Conservation (phyloP, 2,888 invertebrate genomes). For the Drosophila merina region DNA sequence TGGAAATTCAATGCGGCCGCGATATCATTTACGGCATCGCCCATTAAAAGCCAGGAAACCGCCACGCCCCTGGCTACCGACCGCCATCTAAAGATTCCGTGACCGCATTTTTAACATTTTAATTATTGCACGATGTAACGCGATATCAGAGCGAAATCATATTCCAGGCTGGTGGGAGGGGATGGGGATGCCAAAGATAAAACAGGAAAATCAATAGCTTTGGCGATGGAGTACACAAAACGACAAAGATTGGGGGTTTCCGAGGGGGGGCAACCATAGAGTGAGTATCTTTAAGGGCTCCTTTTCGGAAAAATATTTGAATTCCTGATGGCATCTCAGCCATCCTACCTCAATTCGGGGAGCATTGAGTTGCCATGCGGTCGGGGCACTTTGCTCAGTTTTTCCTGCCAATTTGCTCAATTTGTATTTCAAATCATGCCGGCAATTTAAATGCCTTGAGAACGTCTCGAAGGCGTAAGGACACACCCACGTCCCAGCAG, state of each 20-base stretch:
- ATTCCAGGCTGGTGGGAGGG: slow-evolving; percentile 20
- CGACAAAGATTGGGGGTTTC: neutral
- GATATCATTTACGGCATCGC: slow-evolving; percentile 55
- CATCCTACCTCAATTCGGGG: slow-evolving; percentile 42
- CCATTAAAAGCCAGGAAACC: slow-evolving; percentile 39
- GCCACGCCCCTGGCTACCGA: slow-evolving; percentile 1
- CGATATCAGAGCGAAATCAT: slow-evolving; percentile 38
- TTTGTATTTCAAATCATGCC: slow-evolving; percentile 54
- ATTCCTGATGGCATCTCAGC: slow-evolving; percentile 12
- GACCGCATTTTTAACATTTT: slow-evolving; percentile 45
- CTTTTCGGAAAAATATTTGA: slow-evolving; percentile 12
- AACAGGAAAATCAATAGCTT: slow-evolving; percentile 38
- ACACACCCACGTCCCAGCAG: slow-evolving; percentile 7
- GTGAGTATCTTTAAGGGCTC: slow-evolving; percentile 15
- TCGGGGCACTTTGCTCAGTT: slow-evolving; percentile 42
- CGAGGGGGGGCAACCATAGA: neutral
- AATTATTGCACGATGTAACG: slow-evolving; percentile 43
- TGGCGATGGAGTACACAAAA: neutral
- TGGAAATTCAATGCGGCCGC: slow-evolving; percentile 59
- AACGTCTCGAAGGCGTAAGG: slow-evolving; percentile 19
- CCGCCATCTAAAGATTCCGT: slow-evolving; percentile 21
- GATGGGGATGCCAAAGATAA: slow-evolving; percentile 17
- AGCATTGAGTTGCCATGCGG: slow-evolving; percentile 28
- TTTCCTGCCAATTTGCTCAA: slow-evolving; percentile 50
- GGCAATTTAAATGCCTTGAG: slow-evolving; percentile 50